Evolutionary conservation across 2,113 vertebrate genomes (phyloP).

Genomic region (Paramormyrops kingsleyae): DNA sequence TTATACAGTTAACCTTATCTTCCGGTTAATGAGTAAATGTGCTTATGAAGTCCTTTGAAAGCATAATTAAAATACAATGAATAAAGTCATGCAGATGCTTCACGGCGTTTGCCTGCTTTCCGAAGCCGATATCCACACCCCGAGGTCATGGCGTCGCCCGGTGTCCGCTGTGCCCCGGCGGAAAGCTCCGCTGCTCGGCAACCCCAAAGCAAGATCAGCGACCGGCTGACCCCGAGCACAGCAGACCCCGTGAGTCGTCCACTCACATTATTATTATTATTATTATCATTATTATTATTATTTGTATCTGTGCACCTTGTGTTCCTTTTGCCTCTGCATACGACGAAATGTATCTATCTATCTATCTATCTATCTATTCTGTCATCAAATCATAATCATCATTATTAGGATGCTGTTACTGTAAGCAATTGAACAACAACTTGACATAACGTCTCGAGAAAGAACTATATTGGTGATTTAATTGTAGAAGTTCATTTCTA

Average conservation of each 20-base stretch:
- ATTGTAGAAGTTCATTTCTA: background rate
- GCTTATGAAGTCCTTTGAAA: background rate
- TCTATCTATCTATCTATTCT: background rate
- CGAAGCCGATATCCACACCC: background rate
- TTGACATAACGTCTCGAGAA: background rate
- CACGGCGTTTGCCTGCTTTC: background rate
- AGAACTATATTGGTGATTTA: background rate
- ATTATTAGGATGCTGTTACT: background rate
- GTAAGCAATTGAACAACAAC: background rate
- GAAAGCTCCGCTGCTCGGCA: background rate
- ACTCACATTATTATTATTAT: background rate
- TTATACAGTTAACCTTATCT: background rate
- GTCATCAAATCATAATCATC: background rate
- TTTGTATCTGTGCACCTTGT: background rate
- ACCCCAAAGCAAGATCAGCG: constrained; percentile 53
- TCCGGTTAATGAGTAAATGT: background rate
- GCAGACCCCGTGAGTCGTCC: constrained; percentile 63
- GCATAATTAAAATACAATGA: background rate
- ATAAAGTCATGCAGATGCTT: background rate
- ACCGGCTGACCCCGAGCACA: constrained; percentile 73
- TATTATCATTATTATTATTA: background rate
- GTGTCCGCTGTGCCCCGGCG: background rate
- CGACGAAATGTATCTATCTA: background rate
- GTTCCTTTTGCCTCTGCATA: background rate
- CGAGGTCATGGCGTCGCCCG: background rate